phyloP scores from a whole-genome alignment of 2,113 vertebrate species.

The Paracanthobrama guichenoti region DNA sequence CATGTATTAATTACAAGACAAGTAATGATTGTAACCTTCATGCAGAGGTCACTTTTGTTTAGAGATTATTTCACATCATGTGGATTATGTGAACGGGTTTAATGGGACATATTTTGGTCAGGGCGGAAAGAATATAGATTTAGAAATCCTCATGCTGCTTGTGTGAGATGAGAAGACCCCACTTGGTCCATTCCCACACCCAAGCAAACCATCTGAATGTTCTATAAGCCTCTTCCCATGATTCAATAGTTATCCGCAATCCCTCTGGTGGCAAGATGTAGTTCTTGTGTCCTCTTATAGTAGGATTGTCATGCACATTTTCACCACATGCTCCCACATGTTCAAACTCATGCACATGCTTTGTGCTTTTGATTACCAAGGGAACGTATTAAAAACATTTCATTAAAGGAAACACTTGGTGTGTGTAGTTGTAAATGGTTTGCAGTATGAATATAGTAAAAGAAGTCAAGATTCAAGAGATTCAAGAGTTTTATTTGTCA shows the following conservation, averaged over 20 bases:
- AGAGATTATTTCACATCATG: not conserved
- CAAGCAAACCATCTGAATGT: constrained; percentile 19
- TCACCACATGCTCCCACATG: not conserved
- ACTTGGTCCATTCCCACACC: constrained; percentile 49
- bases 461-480: too few relatives aligned
- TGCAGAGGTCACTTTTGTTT: not conserved
- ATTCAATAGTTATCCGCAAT: constrained; percentile 40
- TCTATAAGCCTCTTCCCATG: constrained; percentile 42
- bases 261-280: constrained; percentile 1
- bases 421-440: not conserved
- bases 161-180: constrained; percentile 45
- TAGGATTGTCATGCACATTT: not conserved
- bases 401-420: not conserved
- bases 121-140: not conserved
- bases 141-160: not conserved
- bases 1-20: not conserved
- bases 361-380: not conserved
- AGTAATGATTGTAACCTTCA: not conserved
- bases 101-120: constrained; percentile 5
- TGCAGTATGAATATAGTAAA: not conserved
- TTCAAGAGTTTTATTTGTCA: too few relatives aligned
- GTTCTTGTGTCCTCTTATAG: not conserved
- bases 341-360: not conserved
- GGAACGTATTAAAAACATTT: not conserved
- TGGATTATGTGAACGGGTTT: not conserved